A percentile compares a stretch with the other conserved stretches of the same genome.
These are phyloP conservation scores for Urechis unicinctus DNA, from an alignment of 2,888 invertebrate genomes.

Conservation along the genomic window DNA sequence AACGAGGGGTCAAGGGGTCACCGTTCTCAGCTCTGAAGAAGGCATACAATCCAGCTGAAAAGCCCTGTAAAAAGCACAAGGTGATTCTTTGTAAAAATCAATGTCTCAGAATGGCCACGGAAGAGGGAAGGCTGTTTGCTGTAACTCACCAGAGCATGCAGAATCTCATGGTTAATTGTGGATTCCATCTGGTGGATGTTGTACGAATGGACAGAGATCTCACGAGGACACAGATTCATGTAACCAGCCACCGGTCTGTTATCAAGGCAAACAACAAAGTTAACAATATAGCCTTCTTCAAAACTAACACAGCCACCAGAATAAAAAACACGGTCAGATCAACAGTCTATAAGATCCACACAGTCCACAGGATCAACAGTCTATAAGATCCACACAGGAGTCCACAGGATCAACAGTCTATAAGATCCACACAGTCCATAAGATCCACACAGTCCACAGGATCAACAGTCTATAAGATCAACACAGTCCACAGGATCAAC, in stretches of 20 bases:
- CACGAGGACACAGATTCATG: constrained; percentile 93
- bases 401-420: no score
- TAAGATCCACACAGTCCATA: no score
- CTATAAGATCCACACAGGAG: no score
- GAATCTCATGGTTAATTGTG: constrained; percentile 96
- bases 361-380: no score
- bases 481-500: no score
- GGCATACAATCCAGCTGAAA: constrained; percentile 92
- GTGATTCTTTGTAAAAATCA: neutral
- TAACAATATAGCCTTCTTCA: neutral
- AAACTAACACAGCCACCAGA: neutral
- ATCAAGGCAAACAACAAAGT: no score
- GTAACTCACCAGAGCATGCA: constrained; percentile 77
- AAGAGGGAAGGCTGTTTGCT: no score
- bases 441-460: no score
- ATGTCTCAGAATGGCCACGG: no score
- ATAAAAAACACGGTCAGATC: no score
- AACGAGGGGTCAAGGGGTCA: constrained; percentile 58
- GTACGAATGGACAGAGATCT: constrained; percentile 82
- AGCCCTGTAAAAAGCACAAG: constrained; percentile 58
- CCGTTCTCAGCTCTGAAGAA: constrained; percentile 91
- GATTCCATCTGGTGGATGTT: constrained; percentile 69
- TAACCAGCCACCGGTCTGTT: constrained; percentile 95
- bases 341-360: no score
- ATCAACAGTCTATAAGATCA: no score